phyloP scores from a whole-genome alignment of 2,888 invertebrate genomes.

The Heliconius charithonia region DNA sequence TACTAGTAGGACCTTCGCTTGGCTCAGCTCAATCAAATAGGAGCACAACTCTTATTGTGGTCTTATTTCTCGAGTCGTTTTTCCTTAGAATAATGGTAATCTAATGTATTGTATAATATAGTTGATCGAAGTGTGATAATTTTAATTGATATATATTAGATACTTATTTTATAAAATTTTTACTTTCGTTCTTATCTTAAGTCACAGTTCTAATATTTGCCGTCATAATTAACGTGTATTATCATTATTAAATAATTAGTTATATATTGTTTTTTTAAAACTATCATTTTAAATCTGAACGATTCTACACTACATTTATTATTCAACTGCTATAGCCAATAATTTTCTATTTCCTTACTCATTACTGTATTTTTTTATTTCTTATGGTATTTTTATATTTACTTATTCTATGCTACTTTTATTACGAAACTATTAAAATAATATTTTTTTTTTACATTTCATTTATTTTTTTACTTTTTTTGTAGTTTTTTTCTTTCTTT shows the following conservation, averaged over 20 bases:
- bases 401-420: too few relatives aligned
- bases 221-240: background rate
- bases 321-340: background rate
- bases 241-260: background rate
- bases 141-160: too few relatives aligned
- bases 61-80: too few relatives aligned
- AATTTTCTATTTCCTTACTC: background rate
- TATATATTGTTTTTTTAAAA: background rate
- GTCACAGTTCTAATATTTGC: background rate
- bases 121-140: too few relatives aligned
- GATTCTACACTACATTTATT: background rate
- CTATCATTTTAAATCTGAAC: slow-evolving; percentile 17
- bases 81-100: too few relatives aligned
- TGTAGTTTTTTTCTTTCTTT: background rate
- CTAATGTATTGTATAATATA: too few relatives aligned
- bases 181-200: background rate
- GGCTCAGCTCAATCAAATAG: too few relatives aligned
- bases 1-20: too few relatives aligned
- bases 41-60: too few relatives aligned
- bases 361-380: background rate
- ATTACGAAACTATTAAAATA: too few relatives aligned
- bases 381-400: background rate
- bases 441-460: too few relatives aligned
- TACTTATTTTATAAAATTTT: too few relatives aligned
- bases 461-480: background rate